phyloP scores from a whole-genome alignment of 2,888 invertebrate genomes.

The Catocala fraxini region DNA sequence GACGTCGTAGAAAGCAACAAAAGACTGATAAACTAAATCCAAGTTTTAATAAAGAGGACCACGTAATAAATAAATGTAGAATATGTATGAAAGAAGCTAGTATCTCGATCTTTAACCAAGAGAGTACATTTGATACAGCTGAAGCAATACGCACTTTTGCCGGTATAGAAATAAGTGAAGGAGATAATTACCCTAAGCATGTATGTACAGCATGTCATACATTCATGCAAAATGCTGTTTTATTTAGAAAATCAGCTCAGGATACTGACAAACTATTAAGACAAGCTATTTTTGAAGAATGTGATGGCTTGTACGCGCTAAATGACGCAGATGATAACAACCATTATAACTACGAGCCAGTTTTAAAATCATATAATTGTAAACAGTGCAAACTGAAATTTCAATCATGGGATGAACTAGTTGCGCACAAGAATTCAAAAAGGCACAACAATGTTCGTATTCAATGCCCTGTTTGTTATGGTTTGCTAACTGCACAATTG shows the following conservation, averaged over 20 bases:
- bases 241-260: slow-evolving; percentile 65
- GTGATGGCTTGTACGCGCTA: slow-evolving; percentile 11
- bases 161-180: slow-evolving; percentile 57
- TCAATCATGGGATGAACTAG: slow-evolving; percentile 46
- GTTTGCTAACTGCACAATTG: slow-evolving; percentile 49
- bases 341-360: neutral
- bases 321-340: slow-evolving; percentile 13
- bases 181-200: slow-evolving; percentile 63
- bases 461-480: slow-evolving; percentile 52
- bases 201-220: slow-evolving; percentile 62
- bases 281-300: slow-evolving; percentile 15
- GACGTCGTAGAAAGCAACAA: slow-evolving; percentile 14
- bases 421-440: slow-evolving; percentile 54
- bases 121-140: slow-evolving; percentile 51
- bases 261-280: slow-evolving; percentile 57
- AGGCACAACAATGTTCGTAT: slow-evolving; percentile 43
- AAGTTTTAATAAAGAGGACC: neutral
- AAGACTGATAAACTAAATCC: neutral
- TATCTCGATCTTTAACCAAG: slow-evolving; percentile 58
- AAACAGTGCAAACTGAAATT: slow-evolving; percentile 41
- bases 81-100: slow-evolving; percentile 69
- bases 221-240: slow-evolving; percentile 61
- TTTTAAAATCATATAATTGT: slow-evolving; percentile 22
- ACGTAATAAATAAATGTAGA: slow-evolving; percentile 55
- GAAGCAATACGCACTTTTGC: slow-evolving; percentile 64